Evolutionary conservation across 1,140 invertebrate genomes (phyloP).

Genomic region (Ylistrum balloti): DNA sequence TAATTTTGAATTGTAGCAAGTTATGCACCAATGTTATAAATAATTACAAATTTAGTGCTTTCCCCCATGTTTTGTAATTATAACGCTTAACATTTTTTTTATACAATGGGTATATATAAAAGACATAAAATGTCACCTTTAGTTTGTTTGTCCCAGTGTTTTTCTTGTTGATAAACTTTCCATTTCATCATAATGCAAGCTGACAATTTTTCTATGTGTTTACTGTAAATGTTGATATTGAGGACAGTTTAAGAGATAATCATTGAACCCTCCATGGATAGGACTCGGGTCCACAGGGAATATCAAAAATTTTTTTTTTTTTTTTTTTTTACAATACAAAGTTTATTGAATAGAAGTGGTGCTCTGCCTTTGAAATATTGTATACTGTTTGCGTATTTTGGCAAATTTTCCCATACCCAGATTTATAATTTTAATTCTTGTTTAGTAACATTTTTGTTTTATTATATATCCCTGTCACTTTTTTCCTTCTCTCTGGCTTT

Average conservation of each 20-base stretch:
- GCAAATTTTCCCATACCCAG: slow-evolving; percentile 31
- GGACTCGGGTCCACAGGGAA: slow-evolving; percentile 25
- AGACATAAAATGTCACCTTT: slow-evolving; percentile 35
- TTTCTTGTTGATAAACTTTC: slow-evolving; percentile 11
- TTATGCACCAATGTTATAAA: slow-evolving; percentile 27
- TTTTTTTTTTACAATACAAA: slow-evolving; percentile 40
- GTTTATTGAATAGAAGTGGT: slow-evolving; percentile 35
- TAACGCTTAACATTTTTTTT: background rate
- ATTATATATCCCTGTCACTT: background rate
- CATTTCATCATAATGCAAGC: slow-evolving; percentile 38
- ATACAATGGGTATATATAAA: slow-evolving; percentile 29
- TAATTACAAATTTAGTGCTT: slow-evolving; percentile 30
- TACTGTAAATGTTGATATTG: slow-evolving; percentile 40
- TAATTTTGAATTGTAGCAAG: slow-evolving; percentile 40
- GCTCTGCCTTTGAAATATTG: slow-evolving; percentile 38
- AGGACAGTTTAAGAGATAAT: slow-evolving; percentile 35
- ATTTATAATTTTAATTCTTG: slow-evolving; percentile 24
- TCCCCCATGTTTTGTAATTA: slow-evolving; percentile 7
- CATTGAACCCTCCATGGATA: slow-evolving; percentile 32
- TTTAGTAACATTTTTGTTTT: slow-evolving; percentile 21
- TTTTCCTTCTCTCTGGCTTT: background rate
- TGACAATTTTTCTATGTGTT: slow-evolving; percentile 3
- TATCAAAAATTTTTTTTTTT: slow-evolving; percentile 31
- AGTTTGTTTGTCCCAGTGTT: slow-evolving; percentile 27
- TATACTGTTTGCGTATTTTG: slow-evolving; percentile 32